Percentiles rank a stretch among this genome's conserved stretches.
These are phyloP conservation scores for Catocala fraxini DNA, from an alignment of 2,888 invertebrate genomes.

Conservation along the genomic window DNA sequence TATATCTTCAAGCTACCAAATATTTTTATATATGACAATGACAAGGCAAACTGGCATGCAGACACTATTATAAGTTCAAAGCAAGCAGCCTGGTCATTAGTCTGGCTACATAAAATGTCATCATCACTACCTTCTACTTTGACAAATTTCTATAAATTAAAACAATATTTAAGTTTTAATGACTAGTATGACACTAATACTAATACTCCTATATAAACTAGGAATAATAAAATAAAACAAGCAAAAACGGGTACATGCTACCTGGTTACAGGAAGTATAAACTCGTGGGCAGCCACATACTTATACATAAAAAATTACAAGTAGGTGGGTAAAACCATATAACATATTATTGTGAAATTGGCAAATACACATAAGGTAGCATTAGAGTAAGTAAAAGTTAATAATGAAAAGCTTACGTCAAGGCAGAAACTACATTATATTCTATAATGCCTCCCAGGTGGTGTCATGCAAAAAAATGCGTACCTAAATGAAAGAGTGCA, in stretches of 20 bases:
- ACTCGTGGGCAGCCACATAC: constrained; percentile 38
- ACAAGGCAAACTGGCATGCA: constrained; percentile 5
- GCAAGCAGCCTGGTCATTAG: constrained; percentile 13
- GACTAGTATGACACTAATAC: not conserved
- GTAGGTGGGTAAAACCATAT: constrained; percentile 25
- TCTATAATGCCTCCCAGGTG: constrained; percentile 72
- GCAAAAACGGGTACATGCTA: constrained; percentile 24
- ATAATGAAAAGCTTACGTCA: constrained; percentile 25
- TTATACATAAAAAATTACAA: constrained; percentile 23
- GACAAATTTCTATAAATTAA: too few species aligned
- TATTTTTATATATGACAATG: constrained; percentile 5
- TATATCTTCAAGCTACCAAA: too few species aligned
- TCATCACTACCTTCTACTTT: constrained; percentile 16
- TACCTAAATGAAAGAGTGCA: constrained; percentile 57
- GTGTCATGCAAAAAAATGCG: constrained; percentile 82
- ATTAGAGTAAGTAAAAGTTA: constrained; percentile 4
- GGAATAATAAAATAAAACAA: not conserved
- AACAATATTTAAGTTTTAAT: not conserved
- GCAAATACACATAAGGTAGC: constrained; percentile 13
- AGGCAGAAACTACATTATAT: constrained; percentile 51
- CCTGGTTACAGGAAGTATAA: constrained; percentile 39
- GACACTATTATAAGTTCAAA: constrained; percentile 11
- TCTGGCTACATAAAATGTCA: constrained; percentile 25
- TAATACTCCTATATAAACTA: not conserved
- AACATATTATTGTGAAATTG: constrained; percentile 23